Base-by-base conservation (phyloP, 2,113 vertebrate species). In the Speoplatyrhinus poulsoni region DNA sequence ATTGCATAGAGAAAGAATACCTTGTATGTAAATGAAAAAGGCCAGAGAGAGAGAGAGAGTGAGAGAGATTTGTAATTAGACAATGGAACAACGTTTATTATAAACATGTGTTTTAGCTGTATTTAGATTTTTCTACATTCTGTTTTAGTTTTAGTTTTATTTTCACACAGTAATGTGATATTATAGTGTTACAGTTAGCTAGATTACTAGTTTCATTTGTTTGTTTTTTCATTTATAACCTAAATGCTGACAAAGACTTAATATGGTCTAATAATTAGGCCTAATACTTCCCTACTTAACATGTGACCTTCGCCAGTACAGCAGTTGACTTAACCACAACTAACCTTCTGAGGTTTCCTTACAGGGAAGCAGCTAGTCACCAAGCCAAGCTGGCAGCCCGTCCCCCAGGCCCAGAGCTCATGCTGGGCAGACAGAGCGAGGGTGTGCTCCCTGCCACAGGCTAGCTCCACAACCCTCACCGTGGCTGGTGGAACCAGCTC, bases 361-460 rank as follows among this genome's bases (percentile, higher is more conserved):
- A 98, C 95, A 0, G 96, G 96, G 80, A 96, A 98, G 65, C 89
- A 76, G n/a, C 80, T 94, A 8, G 95, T 96, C 73, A 97, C 93
- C 80, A 98, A 93, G 11, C 98, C 97, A 0, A 99, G 91, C 82
- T 99, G 98, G 85, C 96, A 98, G 73, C 97, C 98, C 0, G 93
- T 96, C 56, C 98, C 97, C 98, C 98, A 99, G 1, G 96, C 95
- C 98, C 98, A 99, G 75, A 98, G 93, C 85, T 99, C 97, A 3
- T 94, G 93, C 85, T 92, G 95, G 47, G 92, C 85, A 0, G 97
- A 98, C 26, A 99, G 78, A 0, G 96, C 98, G 87, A 99, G 86
- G 0, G 95, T 99, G 82, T 99, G 97, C 15, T 97, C 94, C 67
- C 95, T 94, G 13, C 98, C 98, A 53, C 97, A 98, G 1, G 95